A percentile compares a stretch with the other conserved stretches of the same genome.
Conservation (phyloP, 1,140 invertebrate species). For the Papilio aristodemus region DNA sequence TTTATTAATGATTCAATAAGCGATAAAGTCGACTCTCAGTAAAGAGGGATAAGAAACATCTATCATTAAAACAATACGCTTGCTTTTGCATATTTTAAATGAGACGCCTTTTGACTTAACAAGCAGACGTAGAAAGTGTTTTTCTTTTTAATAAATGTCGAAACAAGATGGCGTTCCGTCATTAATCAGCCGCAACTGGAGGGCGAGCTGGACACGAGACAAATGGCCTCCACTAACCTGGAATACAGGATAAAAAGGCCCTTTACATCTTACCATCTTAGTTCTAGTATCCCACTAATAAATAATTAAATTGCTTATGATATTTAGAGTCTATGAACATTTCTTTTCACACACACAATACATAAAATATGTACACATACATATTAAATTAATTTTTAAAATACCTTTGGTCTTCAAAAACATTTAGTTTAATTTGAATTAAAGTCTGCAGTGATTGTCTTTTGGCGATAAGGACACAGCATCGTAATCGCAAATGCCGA, state of each 20-base stretch:
- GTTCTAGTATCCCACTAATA: neutral
- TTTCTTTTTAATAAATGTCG: slow-evolving; percentile 19
- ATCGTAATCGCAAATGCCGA: too few species aligned
- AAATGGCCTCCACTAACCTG: neutral
- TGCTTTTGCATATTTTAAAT: neutral
- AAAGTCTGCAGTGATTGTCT: too few species aligned
- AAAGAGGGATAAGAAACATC: neutral
- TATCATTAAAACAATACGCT: neutral
- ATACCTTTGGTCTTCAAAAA: too few species aligned
- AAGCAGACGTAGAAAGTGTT: neutral
- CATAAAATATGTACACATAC: too few species aligned
- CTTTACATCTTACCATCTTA: neutral
- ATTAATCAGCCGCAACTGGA: slow-evolving; percentile 15
- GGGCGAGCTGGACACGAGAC: neutral
- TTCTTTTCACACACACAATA: too few species aligned
- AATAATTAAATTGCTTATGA: too few species aligned
- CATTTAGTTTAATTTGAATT: too few species aligned
- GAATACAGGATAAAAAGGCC: neutral
- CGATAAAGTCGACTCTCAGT: neutral
- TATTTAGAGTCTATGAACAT: too few species aligned
- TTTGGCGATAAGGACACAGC: too few species aligned
- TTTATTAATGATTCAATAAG: neutral
- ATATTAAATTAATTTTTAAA: too few species aligned
- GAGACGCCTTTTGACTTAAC: slow-evolving; percentile 1
- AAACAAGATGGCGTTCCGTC: slow-evolving; percentile 13